Evolutionary conservation across 2,888 invertebrate species (phyloP), one percentile per base, ranked within the genome.

Genomic region (Phyllotreta striolata): DNA sequence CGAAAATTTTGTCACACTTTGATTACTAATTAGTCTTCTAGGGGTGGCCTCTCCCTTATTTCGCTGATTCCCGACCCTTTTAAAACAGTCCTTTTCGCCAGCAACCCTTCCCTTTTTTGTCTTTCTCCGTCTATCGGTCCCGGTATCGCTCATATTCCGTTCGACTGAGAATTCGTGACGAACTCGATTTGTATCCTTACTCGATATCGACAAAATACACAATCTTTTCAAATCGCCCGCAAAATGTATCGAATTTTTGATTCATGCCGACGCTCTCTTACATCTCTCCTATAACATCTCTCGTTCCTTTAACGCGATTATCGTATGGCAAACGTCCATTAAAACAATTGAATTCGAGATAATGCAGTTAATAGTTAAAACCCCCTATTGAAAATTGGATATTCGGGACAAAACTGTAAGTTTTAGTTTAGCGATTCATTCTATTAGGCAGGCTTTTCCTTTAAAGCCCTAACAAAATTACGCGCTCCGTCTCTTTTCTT

Each of bases 1-100:
- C 71, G 73, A 66, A 71, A 79, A 80, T 79, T 79, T 79, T 77
- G 79, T 79, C 79, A 79, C 79, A 84, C 85, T 85, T 85, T 85
- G 85, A 85, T 85, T 84, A 85, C 85, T 85, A 85, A 85, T 85
- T 85, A 85, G 84, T 81, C 84, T 83, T 83, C 81, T 82, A 81
- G 80, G 80, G 80, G 78, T 74, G 73, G 73, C 73, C 24, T 73
- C 78, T 79, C 79, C 79, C 79, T 79, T 79, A 80, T 80, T 81
- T 80, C 70, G 78, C 80, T 79, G 78, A 80, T 81, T 79, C 81
- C 80, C 24, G 24, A 80, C 78, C 79, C 80, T 78, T 79, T 80
- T 79, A 67, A 68, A 70, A 64, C 68, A 70, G 67, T 67, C 71
- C 70, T 68, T 66, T 66, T 62, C 66, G 59, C 59, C 58, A 51